Conservation (phyloP, 1,140 invertebrate species). For the Lamellibrachia luymesi region DNA sequence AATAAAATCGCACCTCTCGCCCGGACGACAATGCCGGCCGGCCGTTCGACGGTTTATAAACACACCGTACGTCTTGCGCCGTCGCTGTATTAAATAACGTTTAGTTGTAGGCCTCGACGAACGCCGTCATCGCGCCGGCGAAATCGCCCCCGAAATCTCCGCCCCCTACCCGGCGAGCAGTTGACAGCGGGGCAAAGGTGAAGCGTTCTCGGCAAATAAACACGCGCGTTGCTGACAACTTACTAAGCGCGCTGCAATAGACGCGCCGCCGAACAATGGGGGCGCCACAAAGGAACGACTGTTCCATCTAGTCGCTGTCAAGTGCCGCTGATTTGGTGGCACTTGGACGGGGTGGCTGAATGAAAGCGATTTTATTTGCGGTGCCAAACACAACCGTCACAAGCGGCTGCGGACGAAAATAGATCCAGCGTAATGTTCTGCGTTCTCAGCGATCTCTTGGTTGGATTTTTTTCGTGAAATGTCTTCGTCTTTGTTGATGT, state of each 20-base stretch:
- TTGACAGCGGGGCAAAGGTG: neutral
- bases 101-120: neutral
- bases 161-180: neutral
- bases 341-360: neutral
- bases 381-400: neutral
- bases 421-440: neutral
- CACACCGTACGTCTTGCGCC: neutral
- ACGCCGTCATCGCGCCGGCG: neutral
- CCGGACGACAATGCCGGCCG: neutral
- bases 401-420: neutral
- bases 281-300: neutral
- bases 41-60: neutral
- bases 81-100: slow-evolving; percentile 1
- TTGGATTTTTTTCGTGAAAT: neutral
- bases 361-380: neutral
- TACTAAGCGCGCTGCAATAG: neutral
- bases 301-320: slow-evolving; percentile 1
- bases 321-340: neutral
- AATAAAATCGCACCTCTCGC: neutral
- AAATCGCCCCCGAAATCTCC: slow-evolving; percentile 3
- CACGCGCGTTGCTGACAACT: neutral
- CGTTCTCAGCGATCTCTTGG: neutral
- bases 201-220: neutral
- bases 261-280: neutral
- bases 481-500: neutral